Conservation (phyloP, 2,113 vertebrate genomes). For the Andinoacara biseriatus region DNA sequence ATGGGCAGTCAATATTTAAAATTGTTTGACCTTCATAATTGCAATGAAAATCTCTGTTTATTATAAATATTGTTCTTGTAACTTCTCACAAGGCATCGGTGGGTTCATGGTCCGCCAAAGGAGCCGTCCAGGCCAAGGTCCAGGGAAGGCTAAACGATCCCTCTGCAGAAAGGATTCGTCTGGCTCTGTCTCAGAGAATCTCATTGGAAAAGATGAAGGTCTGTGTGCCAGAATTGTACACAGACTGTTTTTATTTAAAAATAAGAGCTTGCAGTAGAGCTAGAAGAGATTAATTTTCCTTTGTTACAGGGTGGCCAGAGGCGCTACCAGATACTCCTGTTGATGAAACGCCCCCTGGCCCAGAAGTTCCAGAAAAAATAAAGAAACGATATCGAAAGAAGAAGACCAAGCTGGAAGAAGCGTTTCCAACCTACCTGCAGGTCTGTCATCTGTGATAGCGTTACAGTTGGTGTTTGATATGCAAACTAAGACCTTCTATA, state of each 20-base stretch:
- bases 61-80: conserved; percentile 1
- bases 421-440: conserved; percentile 94
- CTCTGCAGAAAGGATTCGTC: conserved; percentile 94
- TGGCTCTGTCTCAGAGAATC: conserved; percentile 90
- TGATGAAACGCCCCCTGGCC: conserved; percentile 85
- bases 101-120: conserved; percentile 99
- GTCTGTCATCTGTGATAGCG: conserved; percentile 67
- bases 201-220: conserved; percentile 90
- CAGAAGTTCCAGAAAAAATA: conserved; percentile 92
- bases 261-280: background rate
- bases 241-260: background rate
- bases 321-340: conserved; percentile 85
- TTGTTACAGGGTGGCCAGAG: conserved; percentile 86
- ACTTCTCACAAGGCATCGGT: conserved; percentile 86
- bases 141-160: conserved; percentile 89
- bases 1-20: conserved; percentile 7
- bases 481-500: background rate
- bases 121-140: conserved; percentile 91
- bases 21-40: background rate
- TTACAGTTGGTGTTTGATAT: background rate
- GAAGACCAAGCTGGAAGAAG: conserved; percentile 98
- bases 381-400: conserved; percentile 97
- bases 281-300: background rate
- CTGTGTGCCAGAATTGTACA: conserved; percentile 18
- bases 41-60: background rate